These are phyloP conservation scores for Melanostigma gelatinosum DNA, from an alignment of 2,113 vertebrate species.

Conservation along the genomic window DNA sequence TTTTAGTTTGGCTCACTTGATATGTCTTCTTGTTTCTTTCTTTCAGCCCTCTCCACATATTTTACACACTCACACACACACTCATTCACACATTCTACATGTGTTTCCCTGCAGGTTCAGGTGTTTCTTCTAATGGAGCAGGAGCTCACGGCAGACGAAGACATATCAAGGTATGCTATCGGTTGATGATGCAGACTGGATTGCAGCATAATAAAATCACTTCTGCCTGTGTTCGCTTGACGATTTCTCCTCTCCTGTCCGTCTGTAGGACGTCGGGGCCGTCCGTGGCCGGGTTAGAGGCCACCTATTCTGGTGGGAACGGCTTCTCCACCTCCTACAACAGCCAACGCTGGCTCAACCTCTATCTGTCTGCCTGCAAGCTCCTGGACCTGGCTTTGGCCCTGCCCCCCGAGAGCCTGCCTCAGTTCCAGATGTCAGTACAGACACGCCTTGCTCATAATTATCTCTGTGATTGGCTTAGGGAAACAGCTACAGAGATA, in stretches of 20 bases:
- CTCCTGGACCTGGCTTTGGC: conserved; percentile 97
- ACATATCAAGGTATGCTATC: conserved; percentile 91
- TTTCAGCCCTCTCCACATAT: background rate
- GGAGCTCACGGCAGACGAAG: conserved; percentile 91
- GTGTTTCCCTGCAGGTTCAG: conserved; percentile 65
- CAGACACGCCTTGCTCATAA: conserved; percentile 9
- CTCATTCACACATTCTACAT: background rate
- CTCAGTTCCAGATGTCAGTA: conserved; percentile 99
- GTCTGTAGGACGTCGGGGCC: conserved; percentile 91
- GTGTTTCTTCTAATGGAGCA: conserved; percentile 82
- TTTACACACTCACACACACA: background rate
- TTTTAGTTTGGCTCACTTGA: background rate
- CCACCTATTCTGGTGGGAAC: conserved; percentile 96
- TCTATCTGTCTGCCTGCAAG: conserved; percentile 99
- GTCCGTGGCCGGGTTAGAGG: conserved; percentile 95
- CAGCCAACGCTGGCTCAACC: conserved; percentile 97
- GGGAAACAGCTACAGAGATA: background rate
- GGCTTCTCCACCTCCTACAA: conserved; percentile 99
- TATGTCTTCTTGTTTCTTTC: background rate
- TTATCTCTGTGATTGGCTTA: background rate
- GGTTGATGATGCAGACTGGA: background rate
- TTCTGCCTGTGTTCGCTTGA: background rate
- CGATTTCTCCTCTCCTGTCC: background rate
- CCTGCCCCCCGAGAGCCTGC: conserved; percentile 96
- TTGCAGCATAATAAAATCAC: background rate